Conservation (phyloP, 2,113 vertebrate species). For the Serinus canaria region DNA sequence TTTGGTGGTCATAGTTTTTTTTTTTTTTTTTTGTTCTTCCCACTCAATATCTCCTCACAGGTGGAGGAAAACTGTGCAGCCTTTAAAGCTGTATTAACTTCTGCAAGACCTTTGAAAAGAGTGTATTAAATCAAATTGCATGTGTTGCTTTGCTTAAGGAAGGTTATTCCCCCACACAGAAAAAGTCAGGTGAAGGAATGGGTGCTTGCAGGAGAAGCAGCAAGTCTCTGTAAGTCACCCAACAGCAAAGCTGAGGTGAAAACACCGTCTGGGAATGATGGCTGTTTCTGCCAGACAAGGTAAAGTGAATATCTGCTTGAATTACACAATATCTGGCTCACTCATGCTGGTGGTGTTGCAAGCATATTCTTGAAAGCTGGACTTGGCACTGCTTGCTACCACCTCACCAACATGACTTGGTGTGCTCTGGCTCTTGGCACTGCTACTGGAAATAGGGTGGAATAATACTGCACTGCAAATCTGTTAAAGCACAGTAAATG, state of each 20-base stretch:
- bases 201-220: neutral
- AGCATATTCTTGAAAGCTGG: neutral
- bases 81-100: neutral
- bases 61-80: neutral
- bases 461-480: neutral
- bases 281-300: neutral
- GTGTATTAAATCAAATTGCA: neutral
- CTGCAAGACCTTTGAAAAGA: neutral
- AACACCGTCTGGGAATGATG: neutral
- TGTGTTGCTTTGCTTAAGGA: neutral
- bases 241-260: neutral
- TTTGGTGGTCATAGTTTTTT: neutral
- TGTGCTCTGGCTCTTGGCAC: neutral
- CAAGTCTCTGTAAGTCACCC: neutral
- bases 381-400: neutral
- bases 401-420: neutral
- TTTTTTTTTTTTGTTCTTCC: neutral
- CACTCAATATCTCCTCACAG: neutral
- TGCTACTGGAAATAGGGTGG: neutral
- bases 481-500: conserved; percentile 10
- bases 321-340: neutral
- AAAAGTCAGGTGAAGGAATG: neutral
- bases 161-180: neutral
- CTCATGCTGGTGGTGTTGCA: neutral
- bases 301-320: neutral